Evolutionary conservation across 2,797 vertebrate genomes (phyloP), one percentile per base, ranked within the genome.

Genomic region (Limosa lapponica): DNA sequence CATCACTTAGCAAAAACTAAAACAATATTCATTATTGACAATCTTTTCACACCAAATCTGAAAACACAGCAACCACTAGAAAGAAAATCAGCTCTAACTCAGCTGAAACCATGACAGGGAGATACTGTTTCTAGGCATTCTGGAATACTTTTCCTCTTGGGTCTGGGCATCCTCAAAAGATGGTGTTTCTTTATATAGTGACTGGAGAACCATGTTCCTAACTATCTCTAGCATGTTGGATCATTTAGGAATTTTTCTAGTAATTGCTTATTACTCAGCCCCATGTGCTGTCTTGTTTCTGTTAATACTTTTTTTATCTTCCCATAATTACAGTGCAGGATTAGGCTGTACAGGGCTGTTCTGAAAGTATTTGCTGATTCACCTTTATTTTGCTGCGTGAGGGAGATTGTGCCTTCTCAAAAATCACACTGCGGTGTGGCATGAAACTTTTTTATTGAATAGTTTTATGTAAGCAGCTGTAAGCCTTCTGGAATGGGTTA

Each of bases 301-400:
- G 22, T 72, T 69, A 79, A 48, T 67, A 62, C 3, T 70, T 36
- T 71, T 89, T 87, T 72, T 27, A 36, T 93, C 28, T 87, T 80
- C 51, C 13, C 16, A 27, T 73, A 75, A 54, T 64, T 44, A 74
- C 49, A 66, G 41, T 84, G 62, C 39, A 55, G 23, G 44, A 82
- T 89, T 82, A 80, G 81, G 36, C 27, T 6, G 4, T 46, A 55
- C 4, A 37, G 41, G 10, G 7, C 36, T 82, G 23, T 79, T 84
- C 36, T 67, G 55, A 84, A 93, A 87, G 62, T 67, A 73, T 77
- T 80, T 93, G 49, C 79, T 92, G 55, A 73, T 75, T 91, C 37
- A 73, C 37, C 32, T 89, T 59, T 52, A 30, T 82, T 92, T 85
- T 93, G 70, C 44, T 62, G 15, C 10, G 9, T 39, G 58, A 46